Evolutionary conservation across 2,888 invertebrate species (phyloP).

Genomic region (Erebia epiphron): DNA sequence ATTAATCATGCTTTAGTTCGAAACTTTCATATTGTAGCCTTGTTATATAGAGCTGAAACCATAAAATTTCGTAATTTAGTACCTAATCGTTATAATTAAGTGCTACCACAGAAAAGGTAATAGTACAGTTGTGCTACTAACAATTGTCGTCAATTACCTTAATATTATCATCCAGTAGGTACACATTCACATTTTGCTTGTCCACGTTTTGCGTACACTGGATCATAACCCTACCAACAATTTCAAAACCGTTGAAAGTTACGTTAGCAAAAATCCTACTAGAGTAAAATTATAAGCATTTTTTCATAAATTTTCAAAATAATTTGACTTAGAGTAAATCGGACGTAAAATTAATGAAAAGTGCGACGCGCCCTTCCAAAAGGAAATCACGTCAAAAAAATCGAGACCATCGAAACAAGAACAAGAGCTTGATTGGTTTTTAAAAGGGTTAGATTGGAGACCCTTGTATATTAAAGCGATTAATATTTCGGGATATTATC

Average conservation of each 20-base stretch:
- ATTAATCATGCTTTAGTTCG: not conserved
- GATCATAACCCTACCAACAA: too few species aligned
- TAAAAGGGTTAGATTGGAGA: constrained; percentile 28
- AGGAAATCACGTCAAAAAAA: constrained; percentile 60
- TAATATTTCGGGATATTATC: constrained; percentile 17
- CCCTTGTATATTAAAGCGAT: constrained; percentile 26
- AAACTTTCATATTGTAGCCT: too few species aligned
- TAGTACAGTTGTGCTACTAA: too few species aligned
- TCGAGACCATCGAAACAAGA: constrained; percentile 53
- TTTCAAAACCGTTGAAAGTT: too few species aligned
- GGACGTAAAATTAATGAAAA: constrained; percentile 55
- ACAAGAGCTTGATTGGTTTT: constrained; percentile 50
- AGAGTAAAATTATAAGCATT: constrained; percentile 3
- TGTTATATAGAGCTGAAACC: too few species aligned
- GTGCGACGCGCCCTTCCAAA: constrained; percentile 45
- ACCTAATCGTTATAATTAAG: too few species aligned
- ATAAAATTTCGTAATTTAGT: too few species aligned
- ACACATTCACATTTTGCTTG: too few species aligned
- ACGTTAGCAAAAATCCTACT: constrained; percentile 3
- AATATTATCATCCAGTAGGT: too few species aligned
- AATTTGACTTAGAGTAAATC: constrained; percentile 50
- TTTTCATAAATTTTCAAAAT: constrained; percentile 41
- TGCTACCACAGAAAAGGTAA: too few species aligned
- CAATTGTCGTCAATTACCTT: too few species aligned
- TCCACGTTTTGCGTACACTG: too few species aligned